These are phyloP conservation scores for Drosophila atroscutellata DNA, from an alignment of 2,888 invertebrate genomes.

Conservation along the genomic window DNA sequence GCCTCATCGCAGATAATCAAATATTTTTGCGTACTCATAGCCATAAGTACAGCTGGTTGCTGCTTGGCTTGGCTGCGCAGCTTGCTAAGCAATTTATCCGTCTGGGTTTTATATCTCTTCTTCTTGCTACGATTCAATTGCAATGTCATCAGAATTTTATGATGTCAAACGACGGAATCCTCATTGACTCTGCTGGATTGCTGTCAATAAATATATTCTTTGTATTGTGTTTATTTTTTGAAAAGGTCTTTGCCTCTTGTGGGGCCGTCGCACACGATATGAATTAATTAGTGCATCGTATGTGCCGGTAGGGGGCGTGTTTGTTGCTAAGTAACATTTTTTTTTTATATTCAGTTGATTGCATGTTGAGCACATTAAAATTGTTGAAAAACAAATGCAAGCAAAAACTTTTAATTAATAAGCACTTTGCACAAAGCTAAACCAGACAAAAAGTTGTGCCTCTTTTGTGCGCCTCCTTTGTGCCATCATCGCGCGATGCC, in stretches of 20 bases:
- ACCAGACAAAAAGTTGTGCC: slow-evolving; percentile 16
- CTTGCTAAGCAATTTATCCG: slow-evolving; percentile 27
- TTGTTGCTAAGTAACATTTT: slow-evolving; percentile 9
- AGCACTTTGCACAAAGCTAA: slow-evolving; percentile 34
- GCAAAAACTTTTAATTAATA: slow-evolving; percentile 59
- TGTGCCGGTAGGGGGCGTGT: slow-evolving; percentile 37
- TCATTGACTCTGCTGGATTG: background rate
- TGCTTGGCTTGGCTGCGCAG: background rate
- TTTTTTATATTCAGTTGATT: background rate
- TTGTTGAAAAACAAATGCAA: slow-evolving; percentile 28
- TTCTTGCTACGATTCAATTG: slow-evolving; percentile 46
- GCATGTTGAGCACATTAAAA: slow-evolving; percentile 38
- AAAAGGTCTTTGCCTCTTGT: slow-evolving; percentile 45
- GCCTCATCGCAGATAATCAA: slow-evolving; percentile 46
- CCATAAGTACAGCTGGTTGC: slow-evolving; percentile 43
- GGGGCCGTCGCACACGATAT: slow-evolving; percentile 21
- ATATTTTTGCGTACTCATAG: slow-evolving; percentile 46
- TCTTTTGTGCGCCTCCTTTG: slow-evolving; percentile 30
- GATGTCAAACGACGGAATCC: slow-evolving; percentile 21
- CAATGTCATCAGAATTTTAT: slow-evolving; percentile 49
- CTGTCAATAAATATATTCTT: slow-evolving; percentile 4
- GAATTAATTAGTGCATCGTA: slow-evolving; percentile 25
- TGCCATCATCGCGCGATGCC: slow-evolving; percentile 41
- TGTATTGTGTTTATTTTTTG: background rate
- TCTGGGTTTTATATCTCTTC: background rate